These are phyloP conservation scores for Pseudonaja textilis DNA, from an alignment of 2,113 vertebrate species.

Conservation along the genomic window DNA sequence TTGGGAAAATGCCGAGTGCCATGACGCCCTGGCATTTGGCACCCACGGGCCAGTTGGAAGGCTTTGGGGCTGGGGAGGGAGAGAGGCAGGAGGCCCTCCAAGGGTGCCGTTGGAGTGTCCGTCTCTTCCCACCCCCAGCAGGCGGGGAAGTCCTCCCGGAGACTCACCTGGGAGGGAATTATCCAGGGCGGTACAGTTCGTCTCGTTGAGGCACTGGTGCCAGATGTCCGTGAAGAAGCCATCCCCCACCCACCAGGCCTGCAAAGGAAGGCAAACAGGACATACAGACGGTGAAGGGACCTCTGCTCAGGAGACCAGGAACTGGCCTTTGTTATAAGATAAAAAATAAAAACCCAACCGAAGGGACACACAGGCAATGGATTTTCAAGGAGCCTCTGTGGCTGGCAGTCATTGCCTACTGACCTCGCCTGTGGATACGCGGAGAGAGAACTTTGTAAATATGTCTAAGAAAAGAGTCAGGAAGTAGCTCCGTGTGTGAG, in stretches of 20 bases:
- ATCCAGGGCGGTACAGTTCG: slow-evolving; percentile 57
- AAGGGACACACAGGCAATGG: not conserved
- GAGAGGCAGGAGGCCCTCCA: not conserved
- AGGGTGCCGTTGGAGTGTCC: no score
- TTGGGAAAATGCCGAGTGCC: not conserved
- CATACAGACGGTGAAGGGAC: fast-evolving
- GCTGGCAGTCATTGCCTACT: not conserved
- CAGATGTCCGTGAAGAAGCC: slow-evolving; percentile 71
- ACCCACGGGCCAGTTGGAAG: not conserved
- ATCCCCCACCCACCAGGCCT: slow-evolving; percentile 81
- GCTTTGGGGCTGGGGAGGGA: not conserved
- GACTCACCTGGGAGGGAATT: slow-evolving; percentile 58
- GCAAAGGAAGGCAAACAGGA: not conserved
- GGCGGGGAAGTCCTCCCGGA: not conserved
- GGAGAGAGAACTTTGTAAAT: not conserved
- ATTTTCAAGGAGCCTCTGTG: not conserved
- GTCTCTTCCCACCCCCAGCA: not conserved
- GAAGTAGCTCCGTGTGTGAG: not conserved
- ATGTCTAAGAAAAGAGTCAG: not conserved
- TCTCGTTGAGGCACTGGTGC: slow-evolving; percentile 61
- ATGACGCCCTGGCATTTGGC: not conserved
- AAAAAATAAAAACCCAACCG: not conserved
- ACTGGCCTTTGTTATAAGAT: not conserved
- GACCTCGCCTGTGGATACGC: not conserved
- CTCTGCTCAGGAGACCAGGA: not conserved